These are phyloP conservation scores for Heteromurus nitidus DNA, from an alignment of 2,888 invertebrate species.

Conservation along the genomic window DNA sequence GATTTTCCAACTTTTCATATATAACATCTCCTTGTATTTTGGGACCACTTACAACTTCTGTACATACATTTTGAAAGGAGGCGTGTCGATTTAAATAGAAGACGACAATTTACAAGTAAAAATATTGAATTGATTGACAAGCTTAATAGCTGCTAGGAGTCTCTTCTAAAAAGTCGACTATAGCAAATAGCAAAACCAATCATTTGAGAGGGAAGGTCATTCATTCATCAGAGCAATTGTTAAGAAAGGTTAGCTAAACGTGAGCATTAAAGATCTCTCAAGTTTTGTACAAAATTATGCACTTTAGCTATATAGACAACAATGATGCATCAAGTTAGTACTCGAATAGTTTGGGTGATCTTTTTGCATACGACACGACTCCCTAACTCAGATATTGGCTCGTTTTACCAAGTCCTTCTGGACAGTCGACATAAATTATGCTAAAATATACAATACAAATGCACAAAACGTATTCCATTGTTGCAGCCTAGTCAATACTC, in stretches of 20 bases:
- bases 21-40: too few relatives aligned
- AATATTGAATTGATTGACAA: too few relatives aligned
- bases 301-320: conserved; percentile 2
- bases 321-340: background rate
- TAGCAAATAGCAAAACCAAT: background rate
- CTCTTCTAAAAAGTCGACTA: too few relatives aligned
- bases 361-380: too few relatives aligned
- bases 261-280: background rate
- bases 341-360: too few relatives aligned
- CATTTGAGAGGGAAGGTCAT: conserved; percentile 12
- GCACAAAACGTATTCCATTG: background rate
- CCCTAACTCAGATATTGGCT: too few relatives aligned
- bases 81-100: too few relatives aligned
- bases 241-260: conserved; percentile 1
- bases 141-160: too few relatives aligned
- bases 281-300: background rate
- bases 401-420: background rate
- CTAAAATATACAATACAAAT: background rate
- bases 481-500: too few relatives aligned
- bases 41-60: too few relatives aligned
- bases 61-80: too few relatives aligned
- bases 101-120: too few relatives aligned
- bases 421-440: background rate
- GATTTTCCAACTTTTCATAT: background rate
- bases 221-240: background rate